Conservation (phyloP, 2,797 vertebrate species). For the Rhynchonycteris naso region DNA sequence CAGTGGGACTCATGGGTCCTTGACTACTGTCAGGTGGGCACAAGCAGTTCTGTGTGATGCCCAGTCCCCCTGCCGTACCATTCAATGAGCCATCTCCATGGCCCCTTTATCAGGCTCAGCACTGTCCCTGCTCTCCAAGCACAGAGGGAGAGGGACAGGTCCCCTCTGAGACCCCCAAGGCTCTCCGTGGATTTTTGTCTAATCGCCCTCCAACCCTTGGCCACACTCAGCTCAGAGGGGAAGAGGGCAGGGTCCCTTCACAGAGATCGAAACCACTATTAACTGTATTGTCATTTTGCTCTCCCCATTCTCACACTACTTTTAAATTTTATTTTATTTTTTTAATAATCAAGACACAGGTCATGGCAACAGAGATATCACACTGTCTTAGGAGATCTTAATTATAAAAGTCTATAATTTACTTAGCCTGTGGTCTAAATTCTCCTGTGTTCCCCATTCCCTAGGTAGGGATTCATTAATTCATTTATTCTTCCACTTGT, state of each 20-base stretch:
- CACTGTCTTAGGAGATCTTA: background rate
- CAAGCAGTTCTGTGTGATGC: background rate
- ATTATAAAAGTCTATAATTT: background rate
- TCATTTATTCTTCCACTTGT: background rate
- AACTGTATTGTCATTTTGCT: background rate
- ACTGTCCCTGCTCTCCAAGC: background rate
- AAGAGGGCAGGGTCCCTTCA: background rate
- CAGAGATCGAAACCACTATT: background rate
- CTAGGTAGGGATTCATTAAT: background rate
- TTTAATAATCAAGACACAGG: background rate
- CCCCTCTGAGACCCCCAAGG: background rate
- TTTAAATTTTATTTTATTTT: background rate
- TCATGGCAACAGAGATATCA: background rate
- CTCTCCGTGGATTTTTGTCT: background rate
- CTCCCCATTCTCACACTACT: background rate
- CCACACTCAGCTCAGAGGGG: background rate
- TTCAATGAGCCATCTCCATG: no score
- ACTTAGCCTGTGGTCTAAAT: background rate
- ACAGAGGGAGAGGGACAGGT: background rate
- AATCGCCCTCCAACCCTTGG: background rate
- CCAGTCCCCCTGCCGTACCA: background rate
- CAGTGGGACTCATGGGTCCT: background rate
- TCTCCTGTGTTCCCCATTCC: background rate
- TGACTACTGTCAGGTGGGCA: background rate
- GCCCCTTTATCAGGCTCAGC: background rate